Evolutionary conservation across 1,140 invertebrate genomes (phyloP), one percentile per base, ranked within the genome.

Genomic region (Tetramorium simillimum): DNA sequence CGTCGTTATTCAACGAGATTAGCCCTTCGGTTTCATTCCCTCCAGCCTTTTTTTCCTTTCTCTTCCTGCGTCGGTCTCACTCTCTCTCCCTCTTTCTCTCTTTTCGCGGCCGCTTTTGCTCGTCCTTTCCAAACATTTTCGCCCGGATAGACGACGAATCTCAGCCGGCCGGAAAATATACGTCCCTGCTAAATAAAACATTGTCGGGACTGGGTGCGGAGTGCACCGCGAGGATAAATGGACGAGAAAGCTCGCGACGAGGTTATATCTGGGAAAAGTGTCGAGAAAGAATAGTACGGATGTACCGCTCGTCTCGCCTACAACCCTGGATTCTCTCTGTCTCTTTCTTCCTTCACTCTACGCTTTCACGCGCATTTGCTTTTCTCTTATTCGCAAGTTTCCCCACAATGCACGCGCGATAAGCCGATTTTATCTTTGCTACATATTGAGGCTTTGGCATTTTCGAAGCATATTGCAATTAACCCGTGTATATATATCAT

Each of bases 171-270:
- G 80, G 80, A 84, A 84, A 84, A 84, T 84, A 84, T 84, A 84
- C 80, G 80, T 73, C 7, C 53, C 80, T 84, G 80, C 80, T 84
- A 84, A 85, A 85, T 85, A 85, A 85, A 85, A 77, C 82, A 85
- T 85, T 78, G 82, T 84, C 53, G 69, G 40, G 69, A 49, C 80
- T 70, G 40, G 69, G 80, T 73, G 69, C 69, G 69, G 43, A 84
- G 69, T 84, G 80, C 80, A 62, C 53, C 69, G 69, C 53, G 80
- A 84, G 69, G 53, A 84, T 84, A 84, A 84, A 84, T 84, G 80
- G 80, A 73, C 69, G 80, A 84, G 80, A 63, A 75, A 84, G 80
- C 69, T 56, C 51, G 40, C 80, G 67, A 73, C 53, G 67, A 67
- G 80, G 80, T 84, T 73, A 70, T 70, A 75, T 84, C 80, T 60